phyloP scores from a whole-genome alignment of 2,797 vertebrate species.

The Momotus momota region DNA sequence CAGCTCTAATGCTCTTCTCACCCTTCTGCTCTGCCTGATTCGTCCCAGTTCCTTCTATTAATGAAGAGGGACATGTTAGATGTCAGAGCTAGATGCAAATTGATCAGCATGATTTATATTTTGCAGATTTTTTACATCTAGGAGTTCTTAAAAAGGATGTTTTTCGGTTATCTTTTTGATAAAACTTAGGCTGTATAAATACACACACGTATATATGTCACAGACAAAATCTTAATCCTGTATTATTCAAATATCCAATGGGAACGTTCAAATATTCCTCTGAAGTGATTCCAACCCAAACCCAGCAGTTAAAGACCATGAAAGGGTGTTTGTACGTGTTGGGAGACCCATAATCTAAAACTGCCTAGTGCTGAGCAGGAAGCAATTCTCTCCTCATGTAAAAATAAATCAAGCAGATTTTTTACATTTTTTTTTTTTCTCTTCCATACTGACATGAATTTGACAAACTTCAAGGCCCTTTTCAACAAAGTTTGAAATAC shows the following conservation, averaged over 20 bases:
- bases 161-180: background rate
- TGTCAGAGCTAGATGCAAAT: background rate
- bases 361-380: background rate
- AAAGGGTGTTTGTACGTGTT: background rate
- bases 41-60: background rate
- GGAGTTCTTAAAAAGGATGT: background rate
- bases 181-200: background rate
- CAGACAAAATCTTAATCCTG: slow-evolving; percentile 17
- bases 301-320: slow-evolving; percentile 5
- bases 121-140: background rate
- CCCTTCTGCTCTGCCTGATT: background rate
- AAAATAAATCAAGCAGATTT: slow-evolving; percentile 1
- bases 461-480: slow-evolving; percentile 11
- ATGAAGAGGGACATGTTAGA: background rate
- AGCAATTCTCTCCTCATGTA: slow-evolving; percentile 8
- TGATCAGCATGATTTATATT: background rate
- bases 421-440: background rate
- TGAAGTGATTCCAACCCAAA: slow-evolving; percentile 44
- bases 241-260: slow-evolving; percentile 23
- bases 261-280: slow-evolving; percentile 29
- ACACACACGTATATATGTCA: background rate
- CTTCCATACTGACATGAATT: background rate
- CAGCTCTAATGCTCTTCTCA: background rate
- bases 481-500: background rate
- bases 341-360: slow-evolving; percentile 21